These are phyloP conservation scores for Hozukius guyotensis DNA, from an alignment of 2,797 vertebrate genomes.

Conservation along the genomic window DNA sequence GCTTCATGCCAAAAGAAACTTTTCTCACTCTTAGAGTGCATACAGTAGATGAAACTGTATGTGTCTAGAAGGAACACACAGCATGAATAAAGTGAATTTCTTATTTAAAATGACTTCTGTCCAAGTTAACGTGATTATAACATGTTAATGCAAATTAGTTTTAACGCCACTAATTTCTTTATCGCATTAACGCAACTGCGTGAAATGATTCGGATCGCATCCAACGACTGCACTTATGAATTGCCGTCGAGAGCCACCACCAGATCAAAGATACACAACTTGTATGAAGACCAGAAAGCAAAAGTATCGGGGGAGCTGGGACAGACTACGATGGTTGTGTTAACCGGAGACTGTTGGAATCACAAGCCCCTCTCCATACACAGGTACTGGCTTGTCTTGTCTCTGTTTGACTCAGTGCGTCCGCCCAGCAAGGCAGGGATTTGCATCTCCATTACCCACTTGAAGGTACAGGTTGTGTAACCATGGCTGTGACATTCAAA, in stretches of 20 bases:
- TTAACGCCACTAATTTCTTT: not conserved
- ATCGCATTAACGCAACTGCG: not conserved
- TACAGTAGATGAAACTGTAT: conserved; percentile 34
- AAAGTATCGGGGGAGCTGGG: not conserved
- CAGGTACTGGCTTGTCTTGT: not conserved
- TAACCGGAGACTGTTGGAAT: too few relatives aligned
- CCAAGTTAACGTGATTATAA: not conserved
- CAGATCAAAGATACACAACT: not conserved
- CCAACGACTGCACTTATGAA: not conserved
- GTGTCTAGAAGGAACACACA: not conserved
- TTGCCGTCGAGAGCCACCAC: not conserved
- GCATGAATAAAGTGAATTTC: conserved; percentile 5
- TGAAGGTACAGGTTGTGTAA: too few relatives aligned
- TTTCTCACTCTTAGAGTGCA: conserved; percentile 43
- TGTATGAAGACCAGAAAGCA: not conserved
- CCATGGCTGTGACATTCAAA: too few relatives aligned
- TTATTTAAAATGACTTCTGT: not conserved
- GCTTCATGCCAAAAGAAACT: conserved; percentile 60
- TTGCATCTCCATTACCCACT: not conserved
- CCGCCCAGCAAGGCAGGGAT: not conserved
- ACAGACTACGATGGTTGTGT: not conserved
- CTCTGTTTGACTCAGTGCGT: not conserved
- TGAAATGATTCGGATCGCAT: not conserved
- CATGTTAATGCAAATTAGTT: not conserved
- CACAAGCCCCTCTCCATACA: rapidly evolving